Evolutionary conservation across 2,113 vertebrate genomes (phyloP).

Genomic region (Furnarius figulus): DNA sequence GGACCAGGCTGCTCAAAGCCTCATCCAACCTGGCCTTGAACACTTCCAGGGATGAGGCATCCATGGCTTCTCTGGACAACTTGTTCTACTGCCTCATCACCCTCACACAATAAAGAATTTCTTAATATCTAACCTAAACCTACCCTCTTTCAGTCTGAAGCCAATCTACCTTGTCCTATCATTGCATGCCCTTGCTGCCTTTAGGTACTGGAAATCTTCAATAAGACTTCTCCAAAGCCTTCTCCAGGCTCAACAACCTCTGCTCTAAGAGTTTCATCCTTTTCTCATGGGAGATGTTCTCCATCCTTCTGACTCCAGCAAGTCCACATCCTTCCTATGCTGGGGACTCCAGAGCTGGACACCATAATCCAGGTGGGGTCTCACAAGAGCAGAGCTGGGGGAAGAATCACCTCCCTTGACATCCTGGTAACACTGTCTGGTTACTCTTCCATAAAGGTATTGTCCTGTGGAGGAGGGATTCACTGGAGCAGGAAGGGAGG

Average conservation of each 20-base stretch:
- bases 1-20: not conserved
- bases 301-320: not conserved
- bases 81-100: not conserved
- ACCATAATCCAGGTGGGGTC: not conserved
- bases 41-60: not conserved
- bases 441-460: accelerated
- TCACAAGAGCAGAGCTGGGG: not conserved
- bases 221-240: not conserved
- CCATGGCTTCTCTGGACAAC: not conserved
- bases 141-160: not conserved
- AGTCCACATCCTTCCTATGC: not conserved
- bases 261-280: not conserved
- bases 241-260: not conserved
- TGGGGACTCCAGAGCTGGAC: not conserved
- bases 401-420: not conserved
- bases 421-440: not conserved
- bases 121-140: not conserved
- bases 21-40: not conserved
- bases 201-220: not conserved
- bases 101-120: not conserved
- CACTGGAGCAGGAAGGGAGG: not conserved
- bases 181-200: not conserved
- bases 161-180: not conserved
- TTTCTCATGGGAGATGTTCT: not conserved
- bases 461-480: not conserved